These are phyloP conservation scores for Microdon myrmicae DNA, from an alignment of 2,888 invertebrate species.

Conservation along the genomic window DNA sequence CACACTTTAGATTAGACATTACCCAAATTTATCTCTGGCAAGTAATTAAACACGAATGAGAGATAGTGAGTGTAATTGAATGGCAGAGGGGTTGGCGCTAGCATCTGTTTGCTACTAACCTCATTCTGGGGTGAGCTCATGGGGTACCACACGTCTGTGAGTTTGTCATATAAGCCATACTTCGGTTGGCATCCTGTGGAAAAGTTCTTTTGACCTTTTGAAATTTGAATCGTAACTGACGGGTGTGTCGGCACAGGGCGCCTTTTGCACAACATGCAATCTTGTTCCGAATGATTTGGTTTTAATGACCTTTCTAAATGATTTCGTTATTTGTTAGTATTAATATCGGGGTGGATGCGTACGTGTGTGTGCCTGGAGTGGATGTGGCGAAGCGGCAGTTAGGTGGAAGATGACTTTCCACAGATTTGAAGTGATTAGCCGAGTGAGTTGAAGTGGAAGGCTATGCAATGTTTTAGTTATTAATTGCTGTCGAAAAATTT, in stretches of 20 bases:
- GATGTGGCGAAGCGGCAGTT: constrained; percentile 37
- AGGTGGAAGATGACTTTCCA: constrained; percentile 50
- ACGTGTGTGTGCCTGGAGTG: constrained; percentile 8
- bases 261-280: constrained; percentile 3
- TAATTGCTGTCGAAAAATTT: constrained; percentile 48
- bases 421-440: constrained; percentile 51
- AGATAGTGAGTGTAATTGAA: constrained; percentile 29
- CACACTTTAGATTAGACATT: constrained; percentile 44
- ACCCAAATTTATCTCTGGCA: constrained; percentile 26
- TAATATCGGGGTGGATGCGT: not conserved
- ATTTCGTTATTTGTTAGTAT: constrained; percentile 1
- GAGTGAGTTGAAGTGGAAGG: constrained; percentile 50
- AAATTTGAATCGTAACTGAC: constrained; percentile 24
- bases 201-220: constrained; percentile 43
- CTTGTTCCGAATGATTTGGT: constrained; percentile 35
- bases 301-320: constrained; percentile 44
- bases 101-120: constrained; percentile 38
- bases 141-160: constrained; percentile 42
- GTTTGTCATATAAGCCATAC: constrained; percentile 29
- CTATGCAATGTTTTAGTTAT: constrained; percentile 50
- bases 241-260: constrained; percentile 29
- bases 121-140: constrained; percentile 46
- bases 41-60: constrained; percentile 48
- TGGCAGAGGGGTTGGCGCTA: constrained; percentile 14
- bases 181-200: constrained; percentile 5